Evolutionary conservation across 2,797 vertebrate genomes (phyloP), one percentile per base, ranked within the genome.

Genomic region (Garrulus glandarius): DNA sequence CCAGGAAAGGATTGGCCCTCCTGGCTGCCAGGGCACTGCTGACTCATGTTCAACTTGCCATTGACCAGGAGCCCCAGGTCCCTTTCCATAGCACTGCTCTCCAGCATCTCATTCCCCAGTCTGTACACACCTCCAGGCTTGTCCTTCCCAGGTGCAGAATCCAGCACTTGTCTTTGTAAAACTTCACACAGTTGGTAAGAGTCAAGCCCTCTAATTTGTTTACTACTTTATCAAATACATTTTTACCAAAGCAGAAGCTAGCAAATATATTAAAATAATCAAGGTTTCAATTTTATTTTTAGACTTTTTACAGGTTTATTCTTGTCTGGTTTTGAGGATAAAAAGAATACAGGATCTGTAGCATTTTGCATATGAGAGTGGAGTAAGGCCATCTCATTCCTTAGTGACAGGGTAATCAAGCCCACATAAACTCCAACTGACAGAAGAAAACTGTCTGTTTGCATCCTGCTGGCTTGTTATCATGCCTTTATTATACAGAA

Each of bases 41-140:
- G 6, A 2, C 11, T 55, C 6, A 4, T 5, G 20, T 29, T 67
- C 30, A 15, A 0, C 13, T 61, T 61, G 3, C 23, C 47, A 61
- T 1, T 0, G 0, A 27, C 26, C 32, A 49, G 55, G 26, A 60
- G 3, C 5, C 4, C 2, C 0, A n/a, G 2, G 3, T 61, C 5
- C 15, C 6, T 69, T 37, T 36, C 14, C 36, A 37, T 2, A 18
- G 13, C 16, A 47, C 6, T 39, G 29, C 17, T 43, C 16, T 76
- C 8, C 23, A 63, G 3, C 12, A 5, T 56, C 27, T 63, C 27
- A 30, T 76, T 63, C 29, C 17, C 10, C 27, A 29, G 23, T 61
- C 43, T 32, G 52, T 14, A 5, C 9, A 4, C 10, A 43, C 1
- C 37, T 50, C 8, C 8, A 29, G 16, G 11, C 4, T 37, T 55